These are phyloP conservation scores for Diaperis boleti DNA, from an alignment of 2,888 invertebrate species.

Conservation along the genomic window DNA sequence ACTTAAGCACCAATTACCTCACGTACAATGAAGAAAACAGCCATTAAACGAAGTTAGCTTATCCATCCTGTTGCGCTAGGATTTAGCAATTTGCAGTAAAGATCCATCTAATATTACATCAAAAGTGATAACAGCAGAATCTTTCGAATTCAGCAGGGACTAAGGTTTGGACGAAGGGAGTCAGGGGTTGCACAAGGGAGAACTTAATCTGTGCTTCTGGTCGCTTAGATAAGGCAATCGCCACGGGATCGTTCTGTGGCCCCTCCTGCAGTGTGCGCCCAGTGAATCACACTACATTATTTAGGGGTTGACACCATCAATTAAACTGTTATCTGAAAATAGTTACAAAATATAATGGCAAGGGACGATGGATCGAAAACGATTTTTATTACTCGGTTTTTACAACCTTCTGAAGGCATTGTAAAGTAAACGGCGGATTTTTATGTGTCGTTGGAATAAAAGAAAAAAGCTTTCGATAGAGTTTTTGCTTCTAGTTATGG, in stretches of 20 bases:
- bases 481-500: constrained; percentile 29
- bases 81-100: constrained; percentile 19
- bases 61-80: constrained; percentile 16
- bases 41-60: too few species aligned
- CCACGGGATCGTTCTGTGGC: constrained; percentile 60
- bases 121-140: constrained; percentile 29
- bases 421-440: constrained; percentile 13
- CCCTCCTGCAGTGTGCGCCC: constrained; percentile 47
- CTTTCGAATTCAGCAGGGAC: constrained; percentile 27
- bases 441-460: constrained; percentile 14
- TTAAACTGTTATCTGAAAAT: constrained; percentile 65
- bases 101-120: constrained; percentile 15
- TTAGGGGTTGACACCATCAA: constrained; percentile 66
- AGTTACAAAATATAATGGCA: constrained; percentile 61
- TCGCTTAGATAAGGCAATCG: constrained; percentile 68
- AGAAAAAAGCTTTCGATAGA: constrained; percentile 19
- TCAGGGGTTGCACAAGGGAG: constrained; percentile 43
- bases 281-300: constrained; percentile 65
- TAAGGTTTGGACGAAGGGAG: constrained; percentile 28
- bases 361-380: constrained; percentile 29
- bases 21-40: too few species aligned
- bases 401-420: constrained; percentile 20
- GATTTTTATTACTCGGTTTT: constrained; percentile 32
- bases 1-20: too few species aligned
- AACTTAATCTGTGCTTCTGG: constrained; percentile 67